Evolutionary conservation across 2,113 vertebrate species (phyloP).

Genomic region (rabbit (Oryctolagus cuniculus)): DNA sequence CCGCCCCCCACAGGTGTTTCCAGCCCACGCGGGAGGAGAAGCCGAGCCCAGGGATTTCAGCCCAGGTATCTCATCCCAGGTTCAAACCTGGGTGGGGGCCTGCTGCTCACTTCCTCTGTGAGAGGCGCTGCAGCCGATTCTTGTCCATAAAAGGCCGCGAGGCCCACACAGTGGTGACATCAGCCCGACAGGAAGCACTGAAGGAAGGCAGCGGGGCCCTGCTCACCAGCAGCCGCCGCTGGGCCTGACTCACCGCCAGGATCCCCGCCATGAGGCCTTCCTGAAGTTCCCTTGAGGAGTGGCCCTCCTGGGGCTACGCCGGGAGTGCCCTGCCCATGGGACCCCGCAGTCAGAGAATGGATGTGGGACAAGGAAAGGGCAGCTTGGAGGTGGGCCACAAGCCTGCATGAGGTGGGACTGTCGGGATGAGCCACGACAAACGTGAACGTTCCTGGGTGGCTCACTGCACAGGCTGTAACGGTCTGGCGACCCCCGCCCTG

Average conservation of each 20-base stretch:
- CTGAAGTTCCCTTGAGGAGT: not conserved
- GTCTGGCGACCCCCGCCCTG: not conserved
- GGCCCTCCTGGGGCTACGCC: not conserved
- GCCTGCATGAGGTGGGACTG: not conserved
- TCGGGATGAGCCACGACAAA: not conserved
- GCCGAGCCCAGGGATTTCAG: constrained; percentile 32
- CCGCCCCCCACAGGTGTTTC: not conserved
- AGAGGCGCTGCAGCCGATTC: constrained; percentile 81
- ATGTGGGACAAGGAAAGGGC: not conserved
- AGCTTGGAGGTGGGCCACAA: accelerated
- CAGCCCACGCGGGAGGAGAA: not conserved
- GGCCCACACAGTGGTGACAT: constrained; percentile 86
- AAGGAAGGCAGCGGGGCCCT: constrained; percentile 80
- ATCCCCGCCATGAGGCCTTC: not conserved
- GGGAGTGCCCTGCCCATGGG: not conserved
- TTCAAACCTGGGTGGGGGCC: constrained; percentile 72
- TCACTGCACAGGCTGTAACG: not conserved
- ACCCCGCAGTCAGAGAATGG: not conserved
- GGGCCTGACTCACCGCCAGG: constrained; percentile 83
- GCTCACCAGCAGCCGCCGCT: constrained; percentile 69
- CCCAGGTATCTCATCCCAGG: constrained; percentile 46
- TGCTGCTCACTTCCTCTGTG: constrained; percentile 86
- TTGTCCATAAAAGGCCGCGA: constrained; percentile 90
- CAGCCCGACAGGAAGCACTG: constrained; percentile 88
- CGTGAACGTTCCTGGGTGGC: accelerated